Evolutionary conservation across 2,113 vertebrate species (phyloP).

Genomic region (Brachyhypopomus occidentalis): DNA sequence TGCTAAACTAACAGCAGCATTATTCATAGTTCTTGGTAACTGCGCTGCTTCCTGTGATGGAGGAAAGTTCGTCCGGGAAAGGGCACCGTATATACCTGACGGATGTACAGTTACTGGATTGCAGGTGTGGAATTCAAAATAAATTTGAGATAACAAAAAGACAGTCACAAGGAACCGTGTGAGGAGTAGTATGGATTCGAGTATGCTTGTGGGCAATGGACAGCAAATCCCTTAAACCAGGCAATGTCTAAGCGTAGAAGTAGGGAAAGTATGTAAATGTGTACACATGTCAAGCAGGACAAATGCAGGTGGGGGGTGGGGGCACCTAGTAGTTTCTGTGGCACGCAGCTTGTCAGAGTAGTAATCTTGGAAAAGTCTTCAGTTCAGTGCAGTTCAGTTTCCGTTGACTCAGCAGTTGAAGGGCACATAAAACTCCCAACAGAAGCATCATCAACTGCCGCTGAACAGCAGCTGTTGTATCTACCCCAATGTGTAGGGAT

Average conservation of each 20-base stretch:
- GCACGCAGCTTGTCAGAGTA: neutral
- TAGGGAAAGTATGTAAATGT: too few relatives aligned
- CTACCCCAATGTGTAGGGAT: neutral
- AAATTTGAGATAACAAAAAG: neutral
- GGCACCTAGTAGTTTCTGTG: too few relatives aligned
- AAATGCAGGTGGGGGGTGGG: too few relatives aligned
- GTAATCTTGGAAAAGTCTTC: neutral
- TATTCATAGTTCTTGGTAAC: neutral
- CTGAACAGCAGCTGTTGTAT: neutral
- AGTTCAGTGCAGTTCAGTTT: neutral
- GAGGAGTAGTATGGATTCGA: neutral
- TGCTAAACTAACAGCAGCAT: neutral
- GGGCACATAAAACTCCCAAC: neutral
- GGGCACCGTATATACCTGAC: neutral
- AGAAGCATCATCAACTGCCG: neutral
- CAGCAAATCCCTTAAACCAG: neutral
- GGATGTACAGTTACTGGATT: neutral
- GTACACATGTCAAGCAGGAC: too few relatives aligned
- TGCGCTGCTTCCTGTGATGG: neutral
- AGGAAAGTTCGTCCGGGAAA: neutral
- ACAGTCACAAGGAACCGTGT: neutral
- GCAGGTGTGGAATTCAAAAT: neutral
- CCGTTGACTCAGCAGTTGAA: neutral
- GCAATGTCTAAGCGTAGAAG: too few relatives aligned
- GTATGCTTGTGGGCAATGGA: neutral